These are phyloP conservation scores for Addax nasomaculatus DNA, from an alignment of 2,113 vertebrate species.

Conservation along the genomic window DNA sequence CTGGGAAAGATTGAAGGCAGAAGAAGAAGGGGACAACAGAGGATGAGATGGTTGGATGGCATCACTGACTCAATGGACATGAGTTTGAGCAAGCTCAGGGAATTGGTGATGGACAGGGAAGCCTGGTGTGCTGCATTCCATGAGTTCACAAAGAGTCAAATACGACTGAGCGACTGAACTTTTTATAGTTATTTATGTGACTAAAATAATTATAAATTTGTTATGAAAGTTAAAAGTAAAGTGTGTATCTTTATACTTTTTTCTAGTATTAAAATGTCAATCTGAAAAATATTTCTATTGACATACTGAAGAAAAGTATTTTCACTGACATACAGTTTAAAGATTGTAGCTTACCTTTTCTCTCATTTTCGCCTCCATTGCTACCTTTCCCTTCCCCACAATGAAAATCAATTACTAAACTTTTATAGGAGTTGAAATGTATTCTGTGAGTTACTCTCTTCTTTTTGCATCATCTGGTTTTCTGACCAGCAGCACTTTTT, in stretches of 20 bases:
- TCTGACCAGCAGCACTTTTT: not conserved
- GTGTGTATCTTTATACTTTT: not conserved
- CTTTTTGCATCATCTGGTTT: not conserved
- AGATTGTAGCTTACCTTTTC: not conserved
- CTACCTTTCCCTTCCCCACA: not conserved
- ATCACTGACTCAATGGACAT: not conserved
- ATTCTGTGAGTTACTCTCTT: not conserved
- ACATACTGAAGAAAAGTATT: not conserved
- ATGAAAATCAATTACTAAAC: not conserved
- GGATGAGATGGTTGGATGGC: not conserved
- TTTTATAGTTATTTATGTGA: not conserved
- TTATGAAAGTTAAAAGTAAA: not conserved
- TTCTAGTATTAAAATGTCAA: slow-evolving; percentile 10
- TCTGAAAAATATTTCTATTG: not conserved
- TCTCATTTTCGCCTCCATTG: not conserved
- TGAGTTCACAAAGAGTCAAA: not conserved
- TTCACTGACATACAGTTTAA: not conserved
- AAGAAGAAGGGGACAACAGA: not conserved
- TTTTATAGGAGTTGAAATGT: not conserved
- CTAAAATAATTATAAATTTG: not conserved
- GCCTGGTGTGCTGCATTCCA: not conserved
- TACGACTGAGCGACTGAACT: fast-evolving
- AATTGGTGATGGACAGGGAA: not conserved
- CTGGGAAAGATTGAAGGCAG: not conserved
- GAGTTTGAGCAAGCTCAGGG: not conserved